Evolutionary conservation across 1,140 invertebrate species (phyloP), one percentile per base, ranked within the genome.

Genomic region (Gryllus bimaculatus): DNA sequence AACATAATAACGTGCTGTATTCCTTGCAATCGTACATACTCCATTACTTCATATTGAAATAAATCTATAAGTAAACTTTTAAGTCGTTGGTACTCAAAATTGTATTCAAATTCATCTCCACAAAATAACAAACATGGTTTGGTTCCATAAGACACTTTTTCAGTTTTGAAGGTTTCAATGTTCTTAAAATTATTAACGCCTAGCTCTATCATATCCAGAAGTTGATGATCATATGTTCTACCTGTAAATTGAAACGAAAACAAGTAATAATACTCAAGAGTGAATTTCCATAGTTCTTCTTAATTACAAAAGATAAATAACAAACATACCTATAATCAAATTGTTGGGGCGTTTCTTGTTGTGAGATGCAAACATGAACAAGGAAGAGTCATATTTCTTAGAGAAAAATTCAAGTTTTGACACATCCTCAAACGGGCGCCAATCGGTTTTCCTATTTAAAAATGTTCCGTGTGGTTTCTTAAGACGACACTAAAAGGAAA

Each of bases 161-260:
- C 89, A 78, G 89, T 90, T 84, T 94, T 91, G 82, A 98, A 96
- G 49, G 95, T 93, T 75, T 89, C 85, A 83, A 98, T 88, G 12
- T 91, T 87, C 86, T 91, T 91, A 84, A 92, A 98, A 75, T 93
- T 91, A 81, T 95, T 93, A 20, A 99, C 89, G 26, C 95, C 95
- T 80, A 99, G 89, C 88, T 99, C 98, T 82, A 97, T 90, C 96
- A 99, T 98, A 84, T 99, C 98, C 73, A 99, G 87, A 47, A 99
- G 85, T 76, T 93, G 92, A 83, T 94, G 89, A 86, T 99, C 95
- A 87, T 93, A 99, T 82, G 94, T 93, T 82, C 98, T 89, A 6
- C 92, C 91, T 89, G 82, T 10, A 84, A 82, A 80, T 78, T 78
- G 82, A 88, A 78, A 6, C 48, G 7, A 8, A 48, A 48, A 7